A percentile compares a stretch with the other conserved stretches of the same genome.
These are phyloP conservation scores for Marisa cornuarietis DNA, from an alignment of 1,140 invertebrate species.

Conservation along the genomic window DNA sequence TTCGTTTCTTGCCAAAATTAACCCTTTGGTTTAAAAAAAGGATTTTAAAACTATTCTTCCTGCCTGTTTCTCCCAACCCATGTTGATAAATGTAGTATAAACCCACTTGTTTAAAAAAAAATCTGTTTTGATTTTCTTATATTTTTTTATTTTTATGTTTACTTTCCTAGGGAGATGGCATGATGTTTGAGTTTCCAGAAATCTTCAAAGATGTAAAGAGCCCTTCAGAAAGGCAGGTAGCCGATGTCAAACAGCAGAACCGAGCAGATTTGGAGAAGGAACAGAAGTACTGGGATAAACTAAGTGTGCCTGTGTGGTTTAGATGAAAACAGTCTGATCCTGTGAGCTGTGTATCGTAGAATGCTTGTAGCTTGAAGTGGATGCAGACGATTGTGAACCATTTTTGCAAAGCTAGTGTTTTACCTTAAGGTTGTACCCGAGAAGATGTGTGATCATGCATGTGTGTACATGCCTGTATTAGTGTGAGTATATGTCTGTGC, in stretches of 20 bases:
- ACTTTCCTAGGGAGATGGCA: slow-evolving; percentile 32
- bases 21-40: too few species aligned
- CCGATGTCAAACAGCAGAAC: slow-evolving; percentile 23
- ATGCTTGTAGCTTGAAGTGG: too few species aligned
- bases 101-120: not conserved
- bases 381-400: too few species aligned
- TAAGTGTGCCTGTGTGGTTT: slow-evolving; percentile 43
- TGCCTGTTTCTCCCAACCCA: too few species aligned
- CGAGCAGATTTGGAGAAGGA: slow-evolving; percentile 1
- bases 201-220: slow-evolving; percentile 29
- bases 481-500: too few species aligned
- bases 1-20: too few species aligned
- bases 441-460: too few species aligned
- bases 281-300: slow-evolving; percentile 37
- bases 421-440: too few species aligned
- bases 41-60: too few species aligned
- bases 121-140: not conserved
- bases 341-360: too few species aligned
- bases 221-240: slow-evolving; percentile 24
- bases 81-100: not conserved
- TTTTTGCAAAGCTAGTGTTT: too few species aligned
- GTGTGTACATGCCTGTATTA: too few species aligned
- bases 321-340: slow-evolving; percentile 12
- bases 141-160: not conserved
- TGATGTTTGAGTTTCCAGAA: slow-evolving; percentile 44